Evolutionary conservation across 2,113 vertebrate species (phyloP).

Genomic region (Recurvirostra avosetta): DNA sequence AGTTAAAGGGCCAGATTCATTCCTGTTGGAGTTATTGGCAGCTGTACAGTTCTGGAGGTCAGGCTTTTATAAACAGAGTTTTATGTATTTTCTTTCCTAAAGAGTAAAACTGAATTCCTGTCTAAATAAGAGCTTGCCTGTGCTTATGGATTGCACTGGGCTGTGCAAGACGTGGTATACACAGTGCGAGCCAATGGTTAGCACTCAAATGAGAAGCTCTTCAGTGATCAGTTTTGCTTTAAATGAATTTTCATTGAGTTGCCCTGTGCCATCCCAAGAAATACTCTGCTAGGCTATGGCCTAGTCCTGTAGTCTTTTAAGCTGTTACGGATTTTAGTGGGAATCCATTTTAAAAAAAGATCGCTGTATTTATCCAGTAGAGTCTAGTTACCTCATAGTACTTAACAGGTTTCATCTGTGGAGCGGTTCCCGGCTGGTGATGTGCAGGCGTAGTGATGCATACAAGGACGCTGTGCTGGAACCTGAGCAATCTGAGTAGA

Average conservation of each 20-base stretch:
- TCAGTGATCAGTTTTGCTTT: not conserved
- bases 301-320: not conserved
- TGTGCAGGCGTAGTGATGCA: not conserved
- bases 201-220: not conserved
- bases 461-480: not conserved
- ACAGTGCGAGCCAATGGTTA: not conserved
- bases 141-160: not conserved
- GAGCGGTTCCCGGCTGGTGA: not conserved
- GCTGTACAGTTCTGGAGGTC: not conserved
- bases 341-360: not conserved
- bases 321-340: not conserved
- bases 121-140: not conserved
- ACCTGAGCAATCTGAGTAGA: not conserved
- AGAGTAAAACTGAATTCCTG: not conserved
- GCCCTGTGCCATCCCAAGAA: not conserved
- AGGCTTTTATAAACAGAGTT: not conserved
- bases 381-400: not conserved
- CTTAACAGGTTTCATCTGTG: not conserved
- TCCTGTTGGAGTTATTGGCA: not conserved
- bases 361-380: not conserved
- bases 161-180: not conserved
- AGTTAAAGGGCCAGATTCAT: not conserved
- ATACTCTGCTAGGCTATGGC: not conserved
- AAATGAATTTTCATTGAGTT: not conserved
- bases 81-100: not conserved